phyloP scores from a whole-genome alignment of 2,797 vertebrate genomes.

The Melanotaenia maccullochi region DNA sequence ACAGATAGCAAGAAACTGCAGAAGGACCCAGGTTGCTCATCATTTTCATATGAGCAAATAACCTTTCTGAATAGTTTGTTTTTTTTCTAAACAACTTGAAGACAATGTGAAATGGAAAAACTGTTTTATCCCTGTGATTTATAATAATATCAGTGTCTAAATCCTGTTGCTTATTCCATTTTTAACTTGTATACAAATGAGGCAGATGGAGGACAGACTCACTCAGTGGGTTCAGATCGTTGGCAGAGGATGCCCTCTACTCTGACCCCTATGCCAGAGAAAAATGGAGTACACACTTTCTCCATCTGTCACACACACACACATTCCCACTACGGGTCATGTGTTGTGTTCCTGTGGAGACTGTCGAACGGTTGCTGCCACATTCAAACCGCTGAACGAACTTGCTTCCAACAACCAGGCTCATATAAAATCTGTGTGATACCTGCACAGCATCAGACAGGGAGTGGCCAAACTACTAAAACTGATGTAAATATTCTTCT shows the following conservation, averaged over 20 bases:
- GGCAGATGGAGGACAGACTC: constrained; percentile 39
- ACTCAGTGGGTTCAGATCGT: constrained; percentile 68
- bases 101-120: neutral
- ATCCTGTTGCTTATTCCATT: constrained; percentile 1
- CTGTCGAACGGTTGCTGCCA: constrained; percentile 29
- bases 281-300: constrained; percentile 26
- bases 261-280: constrained; percentile 52
- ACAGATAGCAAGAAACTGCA: neutral
- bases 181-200: constrained; percentile 2
- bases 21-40: neutral
- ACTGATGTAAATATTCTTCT: neutral
- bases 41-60: constrained; percentile 3
- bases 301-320: constrained; percentile 24
- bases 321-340: constrained; percentile 6
- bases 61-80: neutral
- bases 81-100: neutral
- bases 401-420: neutral
- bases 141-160: neutral
- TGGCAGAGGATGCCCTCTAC: constrained; percentile 47
- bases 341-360: constrained; percentile 41
- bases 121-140: neutral
- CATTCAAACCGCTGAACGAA: neutral
- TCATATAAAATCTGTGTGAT: neutral
- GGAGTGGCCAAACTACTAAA: neutral
- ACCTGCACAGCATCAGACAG: constrained; percentile 9